Evolutionary conservation across 2,888 invertebrate genomes (phyloP), one percentile per base, ranked within the genome.

Genomic region (Myopa tessellatipennis): DNA sequence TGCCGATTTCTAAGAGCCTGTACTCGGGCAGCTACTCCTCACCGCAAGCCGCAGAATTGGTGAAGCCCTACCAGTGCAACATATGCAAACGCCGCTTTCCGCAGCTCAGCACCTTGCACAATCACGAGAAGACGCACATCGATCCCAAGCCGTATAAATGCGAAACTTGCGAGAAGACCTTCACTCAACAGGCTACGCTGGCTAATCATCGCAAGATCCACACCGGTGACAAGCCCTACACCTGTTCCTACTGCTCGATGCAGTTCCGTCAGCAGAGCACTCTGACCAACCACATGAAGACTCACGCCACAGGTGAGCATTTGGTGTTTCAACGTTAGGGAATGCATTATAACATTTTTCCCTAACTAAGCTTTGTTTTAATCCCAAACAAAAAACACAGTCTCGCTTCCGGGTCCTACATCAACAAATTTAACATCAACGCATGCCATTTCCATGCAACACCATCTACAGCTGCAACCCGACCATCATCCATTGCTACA

Each of bases 301-400:
- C 87, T 82, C 87, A 87, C 81, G 80, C 82, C 80, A 80, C 83
- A 82, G 83, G 83, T 83, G 84, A 86, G 84, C 84, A 84, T 82
- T 69, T 68, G 74, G 75, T 69, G 60, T 75, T 86, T 85, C 86
- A 86, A 85, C 87, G 84, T 87, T 85, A 85, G 82, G 85, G 85
- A 85, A 79, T 80, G 78, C 83, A 85, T 85, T 85, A 85, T 83
- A 86, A 85, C 85, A 84, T 84, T 85, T 86, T 86, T 84, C 86
- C 87, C 87, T 87, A 87, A 87, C 87, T 85, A 87, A 87, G 85
- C 87, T 86, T 87, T 87, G 85, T 85, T 87, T 87, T 87, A 84
- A 87, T 87, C 85, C 84, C 85, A 55, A 69, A 67, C 63, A 65
- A 52, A 63, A 65, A 65, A 50, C 40, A 75, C 69, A 75, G 75